Percentiles rank a stretch among this genome's conserved stretches.
Conservation (phyloP, 2,888 invertebrate species). For the Thera britannica region DNA sequence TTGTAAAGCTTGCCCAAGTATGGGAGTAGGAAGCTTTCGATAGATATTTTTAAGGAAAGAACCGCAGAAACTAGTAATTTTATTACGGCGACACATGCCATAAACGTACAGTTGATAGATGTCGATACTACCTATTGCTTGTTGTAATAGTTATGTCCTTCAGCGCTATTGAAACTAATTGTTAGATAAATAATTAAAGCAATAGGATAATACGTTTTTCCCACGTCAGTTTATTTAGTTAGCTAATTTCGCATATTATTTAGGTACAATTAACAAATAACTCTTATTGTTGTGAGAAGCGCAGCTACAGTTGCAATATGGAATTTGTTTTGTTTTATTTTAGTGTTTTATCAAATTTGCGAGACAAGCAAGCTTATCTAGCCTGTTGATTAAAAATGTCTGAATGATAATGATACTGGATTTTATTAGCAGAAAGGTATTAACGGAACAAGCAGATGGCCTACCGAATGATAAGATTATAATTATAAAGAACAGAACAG, state of each 20-base stretch:
- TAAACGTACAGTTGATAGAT: not conserved
- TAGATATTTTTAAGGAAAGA: constrained; percentile 10
- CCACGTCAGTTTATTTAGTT: constrained; percentile 9
- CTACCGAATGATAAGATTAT: too few relatives aligned
- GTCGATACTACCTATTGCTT: not conserved
- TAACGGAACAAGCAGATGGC: too few relatives aligned
- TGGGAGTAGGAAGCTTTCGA: constrained; percentile 27
- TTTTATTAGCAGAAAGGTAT: too few relatives aligned
- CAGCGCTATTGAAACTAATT: constrained; percentile 16
- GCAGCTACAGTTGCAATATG: not conserved
- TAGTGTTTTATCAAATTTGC: too few relatives aligned
- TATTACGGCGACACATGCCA: not conserved
- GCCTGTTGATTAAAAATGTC: too few relatives aligned
- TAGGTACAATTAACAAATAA: constrained; percentile 8
- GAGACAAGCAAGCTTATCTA: too few relatives aligned
- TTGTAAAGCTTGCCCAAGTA: constrained; percentile 33
- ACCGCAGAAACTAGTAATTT: constrained; percentile 8
- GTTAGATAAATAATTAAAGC: constrained; percentile 2
- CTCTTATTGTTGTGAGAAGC: constrained; percentile 25
- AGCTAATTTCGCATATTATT: constrained; percentile 24
- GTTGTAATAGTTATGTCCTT: constrained; percentile 7
- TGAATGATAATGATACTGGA: too few relatives aligned
- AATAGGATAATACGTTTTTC: constrained; percentile 15
- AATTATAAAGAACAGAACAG: too few relatives aligned
- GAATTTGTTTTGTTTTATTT: not conserved